A percentile compares a stretch with the other conserved stretches of the same genome.
Conservation (phyloP, 2,113 vertebrate genomes). For the Bothrops jararaca region DNA sequence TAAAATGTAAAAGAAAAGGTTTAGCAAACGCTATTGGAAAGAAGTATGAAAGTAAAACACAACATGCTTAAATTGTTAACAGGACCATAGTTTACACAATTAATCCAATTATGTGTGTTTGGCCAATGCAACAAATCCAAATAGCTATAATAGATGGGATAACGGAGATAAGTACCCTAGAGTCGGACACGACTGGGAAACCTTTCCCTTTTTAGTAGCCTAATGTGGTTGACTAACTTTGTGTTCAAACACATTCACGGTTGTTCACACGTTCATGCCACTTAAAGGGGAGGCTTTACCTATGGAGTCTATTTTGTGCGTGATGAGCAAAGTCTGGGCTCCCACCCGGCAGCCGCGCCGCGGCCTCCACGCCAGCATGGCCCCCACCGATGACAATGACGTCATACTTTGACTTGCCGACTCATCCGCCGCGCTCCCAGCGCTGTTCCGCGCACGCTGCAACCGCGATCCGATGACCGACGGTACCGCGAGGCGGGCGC, state of each 20-base stretch:
- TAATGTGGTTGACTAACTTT: neutral
- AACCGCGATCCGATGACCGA: neutral
- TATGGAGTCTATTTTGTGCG: conserved; percentile 82
- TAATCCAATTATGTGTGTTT: neutral
- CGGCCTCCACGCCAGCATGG: conserved; percentile 89
- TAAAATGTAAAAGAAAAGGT: neutral
- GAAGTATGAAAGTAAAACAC: neutral
- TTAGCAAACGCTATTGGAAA: neutral
- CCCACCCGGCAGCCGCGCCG: conserved; percentile 87
- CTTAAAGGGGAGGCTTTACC: conserved; percentile 65
- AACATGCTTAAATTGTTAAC: neutral
- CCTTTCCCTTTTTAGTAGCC: neutral
- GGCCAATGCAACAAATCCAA: neutral
- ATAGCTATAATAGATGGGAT: neutral
- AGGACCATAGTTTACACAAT: neutral
- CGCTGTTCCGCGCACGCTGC: neutral
- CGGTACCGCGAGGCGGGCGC: neutral
- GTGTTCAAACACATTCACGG: neutral
- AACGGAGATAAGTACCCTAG: neutral
- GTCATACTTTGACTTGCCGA: conserved; percentile 66
- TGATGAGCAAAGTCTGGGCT: conserved; percentile 83
- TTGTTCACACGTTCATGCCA: neutral
- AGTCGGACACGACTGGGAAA: no score
- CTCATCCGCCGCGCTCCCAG: neutral
- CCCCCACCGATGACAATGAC: conserved; percentile 91